Evolutionary conservation across 2,888 invertebrate species (phyloP).

Genomic region (Tortricodes alternella): DNA sequence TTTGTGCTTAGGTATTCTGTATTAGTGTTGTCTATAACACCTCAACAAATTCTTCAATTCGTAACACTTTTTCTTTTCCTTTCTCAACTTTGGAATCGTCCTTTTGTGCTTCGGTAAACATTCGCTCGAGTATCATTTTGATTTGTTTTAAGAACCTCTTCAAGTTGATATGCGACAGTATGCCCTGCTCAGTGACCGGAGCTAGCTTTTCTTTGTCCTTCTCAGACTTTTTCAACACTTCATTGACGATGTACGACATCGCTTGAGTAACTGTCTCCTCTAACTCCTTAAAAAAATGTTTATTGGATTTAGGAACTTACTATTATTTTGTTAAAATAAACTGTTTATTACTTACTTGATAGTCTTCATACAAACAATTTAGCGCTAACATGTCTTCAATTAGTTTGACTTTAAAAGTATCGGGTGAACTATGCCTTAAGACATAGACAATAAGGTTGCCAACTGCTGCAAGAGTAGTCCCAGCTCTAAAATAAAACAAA

Average conservation of each 20-base stretch:
- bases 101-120: slow-evolving; percentile 50
- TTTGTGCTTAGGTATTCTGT: too few relatives aligned
- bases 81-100: slow-evolving; percentile 37
- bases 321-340: background rate
- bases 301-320: background rate
- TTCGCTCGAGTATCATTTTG: slow-evolving; percentile 61
- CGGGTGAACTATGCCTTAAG: slow-evolving; percentile 51
- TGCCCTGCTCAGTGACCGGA: slow-evolving; percentile 73
- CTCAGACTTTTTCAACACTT: slow-evolving; percentile 84
- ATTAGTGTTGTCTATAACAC: slow-evolving; percentile 34
- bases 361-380: slow-evolving; percentile 61
- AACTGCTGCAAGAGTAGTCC: slow-evolving; percentile 55
- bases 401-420: slow-evolving; percentile 61
- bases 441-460: slow-evolving; percentile 59
- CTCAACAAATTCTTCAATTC: slow-evolving; percentile 74
- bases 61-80: slow-evolving; percentile 43
- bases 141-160: slow-evolving; percentile 72
- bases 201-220: slow-evolving; percentile 84
- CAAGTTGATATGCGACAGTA: slow-evolving; percentile 68
- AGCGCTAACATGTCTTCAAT: slow-evolving; percentile 71
- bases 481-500: too few relatives aligned
- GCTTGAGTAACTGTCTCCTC: slow-evolving; percentile 88
- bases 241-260: slow-evolving; percentile 85
- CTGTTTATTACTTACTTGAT: slow-evolving; percentile 58
- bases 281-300: slow-evolving; percentile 85